Conservation (phyloP, 1,140 invertebrate species). For the Zaprionus ghesquierei region DNA sequence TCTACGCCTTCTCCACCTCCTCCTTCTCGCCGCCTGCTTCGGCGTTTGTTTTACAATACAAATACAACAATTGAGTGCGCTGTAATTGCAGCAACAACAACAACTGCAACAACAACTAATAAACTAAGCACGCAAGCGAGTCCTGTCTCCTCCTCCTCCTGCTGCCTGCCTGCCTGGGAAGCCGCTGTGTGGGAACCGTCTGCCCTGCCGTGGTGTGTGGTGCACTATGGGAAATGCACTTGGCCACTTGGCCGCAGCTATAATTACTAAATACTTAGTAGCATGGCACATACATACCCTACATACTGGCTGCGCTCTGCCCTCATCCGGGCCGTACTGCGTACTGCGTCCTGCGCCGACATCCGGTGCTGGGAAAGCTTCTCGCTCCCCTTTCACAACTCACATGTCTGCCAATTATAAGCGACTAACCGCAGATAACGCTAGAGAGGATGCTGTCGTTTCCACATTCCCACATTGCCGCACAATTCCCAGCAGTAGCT, state of each 20-base stretch:
- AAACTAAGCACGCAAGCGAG: not conserved
- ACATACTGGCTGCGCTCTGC: not conserved
- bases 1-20: not conserved
- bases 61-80: not conserved
- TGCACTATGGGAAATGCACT: slow-evolving; percentile 50
- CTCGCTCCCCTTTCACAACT: slow-evolving; percentile 36
- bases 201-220: not conserved
- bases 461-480: slow-evolving; percentile 40
- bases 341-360: not conserved
- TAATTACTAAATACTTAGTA: slow-evolving; percentile 52
- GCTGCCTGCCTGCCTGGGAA: too few relatives aligned
- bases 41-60: not conserved
- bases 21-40: not conserved
- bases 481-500: not conserved
- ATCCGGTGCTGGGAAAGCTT: slow-evolving; percentile 47
- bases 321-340: not conserved
- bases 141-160: not conserved
- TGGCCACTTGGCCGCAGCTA: slow-evolving; percentile 16
- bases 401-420: slow-evolving; percentile 79
- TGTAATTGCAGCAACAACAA: not conserved
- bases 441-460: slow-evolving; percentile 66
- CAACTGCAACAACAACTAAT: not conserved
- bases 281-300: not conserved
- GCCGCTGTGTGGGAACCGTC: slow-evolving; percentile 56
- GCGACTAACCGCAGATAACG: slow-evolving; percentile 78